These are phyloP conservation scores for Steinernema feltiae DNA, from an alignment of 1,140 invertebrate genomes.

Conservation along the genomic window DNA sequence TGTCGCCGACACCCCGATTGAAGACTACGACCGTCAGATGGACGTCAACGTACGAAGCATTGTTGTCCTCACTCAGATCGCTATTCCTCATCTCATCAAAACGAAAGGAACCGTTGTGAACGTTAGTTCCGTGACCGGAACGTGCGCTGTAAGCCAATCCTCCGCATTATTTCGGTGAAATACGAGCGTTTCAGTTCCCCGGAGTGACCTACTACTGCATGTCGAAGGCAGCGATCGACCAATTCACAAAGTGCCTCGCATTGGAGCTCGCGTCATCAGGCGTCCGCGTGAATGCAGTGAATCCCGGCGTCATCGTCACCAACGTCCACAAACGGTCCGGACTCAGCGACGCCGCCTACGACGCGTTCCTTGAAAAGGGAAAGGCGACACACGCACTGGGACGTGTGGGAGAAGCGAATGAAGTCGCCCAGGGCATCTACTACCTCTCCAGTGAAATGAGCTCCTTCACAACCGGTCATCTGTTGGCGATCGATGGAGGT, in stretches of 20 bases:
- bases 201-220: slow-evolving; percentile 56
- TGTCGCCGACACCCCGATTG: slow-evolving; percentile 75
- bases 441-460: slow-evolving; percentile 62
- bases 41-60: slow-evolving; percentile 71
- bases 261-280: slow-evolving; percentile 58
- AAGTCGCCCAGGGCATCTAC: slow-evolving; percentile 62
- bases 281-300: slow-evolving; percentile 61
- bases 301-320: slow-evolving; percentile 72
- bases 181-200: slow-evolving; percentile 46
- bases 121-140: slow-evolving; percentile 79
- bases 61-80: slow-evolving; percentile 74
- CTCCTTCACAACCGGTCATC: slow-evolving; percentile 62
- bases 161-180: background rate
- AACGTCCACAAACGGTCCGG: slow-evolving; percentile 73
- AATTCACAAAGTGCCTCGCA: slow-evolving; percentile 59
- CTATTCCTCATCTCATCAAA: slow-evolving; percentile 74
- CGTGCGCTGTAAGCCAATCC: slow-evolving; percentile 64
- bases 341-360: slow-evolving; percentile 68
- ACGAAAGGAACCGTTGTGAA: slow-evolving; percentile 81
- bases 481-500: slow-evolving; percentile 59
- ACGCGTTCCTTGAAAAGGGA: slow-evolving; percentile 62
- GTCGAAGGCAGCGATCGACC: slow-evolving; percentile 59
- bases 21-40: slow-evolving; percentile 76
- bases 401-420: slow-evolving; percentile 60
- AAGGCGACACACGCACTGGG: slow-evolving; percentile 63